A percentile compares a stretch with the other conserved stretches of the same genome.
Evolutionary conservation across 2,113 vertebrate genomes (phyloP).

Genomic region (Copsychus sechellarum): DNA sequence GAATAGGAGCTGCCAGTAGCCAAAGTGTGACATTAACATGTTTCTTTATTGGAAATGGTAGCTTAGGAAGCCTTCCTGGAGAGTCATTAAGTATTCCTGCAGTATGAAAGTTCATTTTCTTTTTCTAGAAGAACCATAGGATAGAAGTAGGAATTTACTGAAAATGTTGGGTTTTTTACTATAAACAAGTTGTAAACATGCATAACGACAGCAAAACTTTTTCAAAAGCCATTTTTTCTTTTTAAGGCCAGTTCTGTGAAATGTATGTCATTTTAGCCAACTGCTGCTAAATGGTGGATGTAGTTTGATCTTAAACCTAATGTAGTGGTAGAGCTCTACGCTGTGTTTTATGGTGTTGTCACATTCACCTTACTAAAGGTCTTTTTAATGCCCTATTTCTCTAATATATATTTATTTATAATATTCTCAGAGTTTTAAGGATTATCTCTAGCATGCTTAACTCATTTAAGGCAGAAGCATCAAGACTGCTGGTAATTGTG

Average conservation of each 20-base stretch:
- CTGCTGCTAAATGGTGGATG: background rate
- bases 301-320: background rate
- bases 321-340: background rate
- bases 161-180: background rate
- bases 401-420: background rate
- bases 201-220: background rate
- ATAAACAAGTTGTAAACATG: background rate
- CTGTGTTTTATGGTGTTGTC: background rate
- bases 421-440: background rate
- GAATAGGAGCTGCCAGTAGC: background rate
- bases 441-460: background rate
- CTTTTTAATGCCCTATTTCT: background rate
- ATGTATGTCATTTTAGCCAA: background rate
- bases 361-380: background rate
- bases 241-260: background rate
- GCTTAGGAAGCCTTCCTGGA: background rate
- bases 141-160: background rate
- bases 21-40: background rate
- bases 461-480: background rate
- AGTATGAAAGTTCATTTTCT: background rate
- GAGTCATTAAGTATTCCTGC: background rate
- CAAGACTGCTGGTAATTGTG: background rate
- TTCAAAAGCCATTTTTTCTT: background rate
- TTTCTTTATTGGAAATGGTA: background rate
- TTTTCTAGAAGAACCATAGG: background rate